These are phyloP conservation scores for Leptobrachium leishanense DNA, from an alignment of 2,113 vertebrate genomes.

Conservation along the genomic window DNA sequence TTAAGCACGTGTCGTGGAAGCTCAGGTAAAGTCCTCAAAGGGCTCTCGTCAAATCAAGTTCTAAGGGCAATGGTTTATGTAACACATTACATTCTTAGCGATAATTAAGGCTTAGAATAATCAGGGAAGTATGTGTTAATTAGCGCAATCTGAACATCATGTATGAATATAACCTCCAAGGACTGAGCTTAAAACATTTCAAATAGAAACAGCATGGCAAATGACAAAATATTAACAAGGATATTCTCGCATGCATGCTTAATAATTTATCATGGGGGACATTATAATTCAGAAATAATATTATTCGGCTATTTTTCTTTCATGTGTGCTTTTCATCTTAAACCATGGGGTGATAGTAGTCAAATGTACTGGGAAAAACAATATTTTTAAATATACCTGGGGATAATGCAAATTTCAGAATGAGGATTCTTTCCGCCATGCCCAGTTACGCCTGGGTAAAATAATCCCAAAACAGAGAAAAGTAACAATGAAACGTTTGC, in stretches of 20 bases:
- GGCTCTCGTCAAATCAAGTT: not conserved
- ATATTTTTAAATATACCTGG: conserved; percentile 1
- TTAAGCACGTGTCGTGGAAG: not conserved
- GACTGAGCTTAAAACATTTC: not conserved
- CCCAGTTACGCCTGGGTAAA: no score
- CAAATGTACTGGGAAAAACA: not conserved
- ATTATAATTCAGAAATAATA: conserved; percentile 12
- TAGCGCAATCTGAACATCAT: conserved; percentile 31
- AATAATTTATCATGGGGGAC: conserved; percentile 11
- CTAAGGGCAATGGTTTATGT: not conserved
- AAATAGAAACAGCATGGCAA: not conserved
- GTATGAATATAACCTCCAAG: conserved; percentile 12
- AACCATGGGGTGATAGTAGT: not conserved
- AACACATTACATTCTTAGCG: conserved; percentile 1
- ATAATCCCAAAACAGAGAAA: no score
- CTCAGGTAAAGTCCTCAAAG: not conserved
- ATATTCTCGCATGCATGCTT: not conserved
- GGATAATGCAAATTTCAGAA: not conserved
- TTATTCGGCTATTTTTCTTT: conserved; percentile 10
- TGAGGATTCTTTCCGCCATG: no score
- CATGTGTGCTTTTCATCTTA: not conserved
- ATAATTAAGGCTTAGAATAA: conserved; percentile 41
- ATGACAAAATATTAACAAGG: not conserved
- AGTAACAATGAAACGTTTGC: no score
- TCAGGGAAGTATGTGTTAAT: conserved; percentile 41